Conservation (phyloP, 2,113 vertebrate species). For the Ictalurus furcatus region DNA sequence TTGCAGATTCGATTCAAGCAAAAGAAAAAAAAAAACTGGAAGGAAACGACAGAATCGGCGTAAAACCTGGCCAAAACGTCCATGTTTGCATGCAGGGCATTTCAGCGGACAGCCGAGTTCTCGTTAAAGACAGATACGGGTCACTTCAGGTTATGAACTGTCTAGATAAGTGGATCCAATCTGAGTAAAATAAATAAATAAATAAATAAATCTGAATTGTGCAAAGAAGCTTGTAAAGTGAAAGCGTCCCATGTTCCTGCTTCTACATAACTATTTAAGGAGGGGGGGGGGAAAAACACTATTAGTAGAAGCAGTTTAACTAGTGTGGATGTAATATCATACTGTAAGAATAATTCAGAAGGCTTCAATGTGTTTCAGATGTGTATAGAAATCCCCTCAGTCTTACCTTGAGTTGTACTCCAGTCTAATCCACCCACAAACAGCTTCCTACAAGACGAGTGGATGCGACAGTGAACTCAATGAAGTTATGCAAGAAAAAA, state of each 20-base stretch:
- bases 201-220: neutral
- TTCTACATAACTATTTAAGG: neutral
- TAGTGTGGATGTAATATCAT: no score
- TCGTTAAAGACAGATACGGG: neutral
- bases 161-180: neutral
- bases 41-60: neutral
- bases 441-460: slow-evolving; percentile 84
- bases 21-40: neutral
- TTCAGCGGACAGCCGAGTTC: neutral
- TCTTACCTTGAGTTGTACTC: slow-evolving; percentile 97
- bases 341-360: neutral
- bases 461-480: neutral
- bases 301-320: neutral
- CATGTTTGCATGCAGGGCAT: neutral
- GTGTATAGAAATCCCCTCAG: neutral
- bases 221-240: neutral
- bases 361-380: neutral
- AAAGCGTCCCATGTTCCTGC: neutral
- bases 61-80: neutral
- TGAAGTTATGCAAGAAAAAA: neutral
- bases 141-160: neutral
- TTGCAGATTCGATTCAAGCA: no score
- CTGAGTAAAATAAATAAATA: no score
- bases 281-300: no score
- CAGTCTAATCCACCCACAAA: slow-evolving; percentile 99